phyloP scores from a whole-genome alignment of 2,797 vertebrate species.

The Melanotaenia maccullochi region DNA sequence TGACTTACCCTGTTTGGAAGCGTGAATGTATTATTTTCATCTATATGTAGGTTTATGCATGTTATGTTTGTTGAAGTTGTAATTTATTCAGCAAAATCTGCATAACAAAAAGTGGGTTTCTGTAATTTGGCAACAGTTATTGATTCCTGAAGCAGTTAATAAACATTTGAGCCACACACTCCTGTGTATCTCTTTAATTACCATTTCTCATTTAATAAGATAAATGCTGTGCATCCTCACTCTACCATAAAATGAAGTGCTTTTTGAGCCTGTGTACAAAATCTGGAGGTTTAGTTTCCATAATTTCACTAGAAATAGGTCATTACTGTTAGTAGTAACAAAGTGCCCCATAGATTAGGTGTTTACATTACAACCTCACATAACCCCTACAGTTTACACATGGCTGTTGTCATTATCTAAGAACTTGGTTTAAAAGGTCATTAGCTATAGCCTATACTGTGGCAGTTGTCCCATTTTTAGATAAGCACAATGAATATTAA shows the following conservation, averaged over 20 bases:
- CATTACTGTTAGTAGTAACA: conserved; percentile 30
- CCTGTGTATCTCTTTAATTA: conserved; percentile 58
- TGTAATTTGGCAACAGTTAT: conserved; percentile 39
- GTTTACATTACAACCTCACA: conserved; percentile 42
- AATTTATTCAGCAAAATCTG: conserved; percentile 30
- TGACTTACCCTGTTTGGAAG: neutral
- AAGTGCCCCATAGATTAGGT: conserved; percentile 37
- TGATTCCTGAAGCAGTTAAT: conserved; percentile 45
- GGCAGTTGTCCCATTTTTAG: conserved; percentile 42
- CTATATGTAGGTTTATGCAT: conserved; percentile 22
- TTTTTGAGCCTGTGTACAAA: conserved; percentile 35
- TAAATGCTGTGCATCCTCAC: conserved; percentile 41
- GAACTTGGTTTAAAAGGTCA: conserved; percentile 30
- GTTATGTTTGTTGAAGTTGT: neutral
- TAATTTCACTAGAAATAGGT: conserved; percentile 49
- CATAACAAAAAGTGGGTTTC: conserved; percentile 30
- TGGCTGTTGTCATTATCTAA: conserved; percentile 29
- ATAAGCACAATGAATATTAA: conserved; percentile 39
- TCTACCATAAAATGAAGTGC: conserved; percentile 61
- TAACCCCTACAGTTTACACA: conserved; percentile 42
- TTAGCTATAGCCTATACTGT: conserved; percentile 40
- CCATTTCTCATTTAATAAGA: conserved; percentile 52
- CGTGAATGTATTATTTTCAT: conserved; percentile 14
- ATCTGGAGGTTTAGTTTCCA: conserved; percentile 43
- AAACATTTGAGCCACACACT: conserved; percentile 52